Percentiles rank a stretch among this genome's conserved stretches.
Conservation (phyloP, 35 echinoderm and acorn worm species). For the Apostichopus parvimensis region DNA sequence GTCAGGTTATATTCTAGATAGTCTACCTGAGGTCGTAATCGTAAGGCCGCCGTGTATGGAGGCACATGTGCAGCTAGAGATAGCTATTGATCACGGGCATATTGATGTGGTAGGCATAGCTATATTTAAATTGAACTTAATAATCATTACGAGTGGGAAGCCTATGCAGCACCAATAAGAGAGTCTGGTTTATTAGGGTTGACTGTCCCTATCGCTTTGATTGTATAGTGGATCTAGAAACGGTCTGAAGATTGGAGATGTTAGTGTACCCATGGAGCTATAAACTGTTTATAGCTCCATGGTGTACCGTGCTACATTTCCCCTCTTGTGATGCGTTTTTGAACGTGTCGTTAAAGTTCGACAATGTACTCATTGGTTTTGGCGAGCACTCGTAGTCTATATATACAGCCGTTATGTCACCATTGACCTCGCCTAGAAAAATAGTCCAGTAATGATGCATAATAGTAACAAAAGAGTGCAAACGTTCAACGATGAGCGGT, state of each 20-base stretch:
- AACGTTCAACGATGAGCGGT: too few species aligned
- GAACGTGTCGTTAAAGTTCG: too few species aligned
- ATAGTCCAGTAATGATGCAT: too few species aligned
- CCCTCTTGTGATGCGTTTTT: too few species aligned
- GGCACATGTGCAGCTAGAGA: background rate
- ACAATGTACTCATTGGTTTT: too few species aligned
- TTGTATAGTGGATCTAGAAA: conserved; percentile 40
- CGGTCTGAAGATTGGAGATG: conserved; percentile 51
- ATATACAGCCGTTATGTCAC: too few species aligned
- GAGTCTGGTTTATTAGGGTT: conserved; percentile 12
- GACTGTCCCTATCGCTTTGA: conserved; percentile 61
- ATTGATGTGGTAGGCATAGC: background rate
- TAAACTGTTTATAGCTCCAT: too few species aligned
- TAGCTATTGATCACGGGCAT: background rate
- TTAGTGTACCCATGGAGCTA: background rate
- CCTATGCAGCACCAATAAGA: conserved; percentile 50
- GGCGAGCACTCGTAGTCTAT: too few species aligned
- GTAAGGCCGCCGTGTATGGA: background rate
- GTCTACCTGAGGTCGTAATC: background rate
- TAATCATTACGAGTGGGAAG: conserved; percentile 53
- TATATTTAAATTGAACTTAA: background rate
- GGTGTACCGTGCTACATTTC: too few species aligned
- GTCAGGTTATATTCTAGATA: background rate
- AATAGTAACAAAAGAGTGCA: too few species aligned
- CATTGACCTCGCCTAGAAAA: too few species aligned